phyloP scores from a whole-genome alignment of 1,140 invertebrate genomes.

The Danaus plexippus region DNA sequence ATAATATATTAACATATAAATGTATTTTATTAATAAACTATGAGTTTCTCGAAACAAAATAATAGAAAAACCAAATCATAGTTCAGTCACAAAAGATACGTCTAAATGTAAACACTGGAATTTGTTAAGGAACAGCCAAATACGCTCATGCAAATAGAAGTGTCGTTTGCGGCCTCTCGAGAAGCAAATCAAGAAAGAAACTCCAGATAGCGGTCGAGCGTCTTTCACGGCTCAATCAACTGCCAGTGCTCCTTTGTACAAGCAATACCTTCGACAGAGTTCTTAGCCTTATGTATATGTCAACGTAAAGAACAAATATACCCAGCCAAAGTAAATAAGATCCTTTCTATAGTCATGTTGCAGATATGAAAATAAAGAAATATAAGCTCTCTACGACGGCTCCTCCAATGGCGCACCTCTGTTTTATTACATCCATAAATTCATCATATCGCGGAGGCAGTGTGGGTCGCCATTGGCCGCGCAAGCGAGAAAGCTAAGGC shows the following conservation, averaged over 20 bases:
- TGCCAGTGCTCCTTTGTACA: slow-evolving; percentile 57
- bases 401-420: slow-evolving; percentile 72
- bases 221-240: slow-evolving; percentile 70
- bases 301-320: slow-evolving; percentile 8
- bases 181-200: slow-evolving; percentile 67
- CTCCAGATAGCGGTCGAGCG: slow-evolving; percentile 53
- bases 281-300: slow-evolving; percentile 3
- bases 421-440: slow-evolving; percentile 77
- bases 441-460: slow-evolving; percentile 71
- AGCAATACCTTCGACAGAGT: slow-evolving; percentile 32
- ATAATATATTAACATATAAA: no score
- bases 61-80: not conserved
- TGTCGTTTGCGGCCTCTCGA: slow-evolving; percentile 63
- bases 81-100: slow-evolving; percentile 6
- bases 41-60: no score
- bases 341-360: slow-evolving; percentile 56
- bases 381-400: slow-evolving; percentile 58
- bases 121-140: slow-evolving; percentile 41
- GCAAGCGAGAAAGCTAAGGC: slow-evolving; percentile 53
- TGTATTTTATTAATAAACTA: no score
- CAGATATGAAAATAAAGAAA: slow-evolving; percentile 72
- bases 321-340: slow-evolving; percentile 8
- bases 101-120: slow-evolving; percentile 24
- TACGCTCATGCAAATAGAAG: slow-evolving; percentile 64
- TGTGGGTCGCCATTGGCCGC: slow-evolving; percentile 70